A percentile compares a stretch with the other conserved stretches of the same genome.
phyloP scores from a whole-genome alignment of 2,888 invertebrate genomes.

The Limnephilus rhombicus region DNA sequence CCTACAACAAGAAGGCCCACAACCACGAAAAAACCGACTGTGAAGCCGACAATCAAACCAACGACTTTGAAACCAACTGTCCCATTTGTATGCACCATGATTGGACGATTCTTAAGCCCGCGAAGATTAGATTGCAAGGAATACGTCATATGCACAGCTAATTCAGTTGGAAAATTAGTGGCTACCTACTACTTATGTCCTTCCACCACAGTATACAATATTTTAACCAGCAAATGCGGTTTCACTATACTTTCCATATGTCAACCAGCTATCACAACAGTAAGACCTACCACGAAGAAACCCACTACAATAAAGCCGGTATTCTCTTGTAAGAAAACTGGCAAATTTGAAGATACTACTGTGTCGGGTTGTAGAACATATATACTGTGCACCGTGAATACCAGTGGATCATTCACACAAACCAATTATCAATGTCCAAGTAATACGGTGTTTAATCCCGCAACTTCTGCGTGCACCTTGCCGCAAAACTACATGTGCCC shows the following conservation, averaged over 20 bases:
- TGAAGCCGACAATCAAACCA: slow-evolving; percentile 11
- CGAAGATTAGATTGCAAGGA: slow-evolving; percentile 10
- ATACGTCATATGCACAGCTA: slow-evolving; percentile 4
- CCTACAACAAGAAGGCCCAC: background rate
- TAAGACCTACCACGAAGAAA: background rate
- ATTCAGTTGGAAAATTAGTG: background rate
- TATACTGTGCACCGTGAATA: slow-evolving; percentile 42
- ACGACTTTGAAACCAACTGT: slow-evolving; percentile 12
- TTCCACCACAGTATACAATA: slow-evolving; percentile 2
- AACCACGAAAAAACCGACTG: slow-evolving; percentile 24
- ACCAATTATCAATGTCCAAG: slow-evolving; percentile 27
- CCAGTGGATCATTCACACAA: background rate
- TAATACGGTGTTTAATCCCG: slow-evolving; percentile 4
- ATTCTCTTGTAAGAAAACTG: slow-evolving; percentile 35
- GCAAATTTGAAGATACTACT: slow-evolving; percentile 48
- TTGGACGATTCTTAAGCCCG: slow-evolving; percentile 1
- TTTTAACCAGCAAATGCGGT: background rate
- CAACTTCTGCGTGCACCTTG: background rate
- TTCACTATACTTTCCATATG: background rate
- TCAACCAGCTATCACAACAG: background rate
- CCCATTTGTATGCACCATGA: background rate
- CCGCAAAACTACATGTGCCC: background rate
- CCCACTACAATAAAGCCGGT: slow-evolving; percentile 29
- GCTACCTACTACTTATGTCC: slow-evolving; percentile 5
- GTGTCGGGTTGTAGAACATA: slow-evolving; percentile 51